Percentiles rank a stretch among this genome's conserved stretches.
These are phyloP conservation scores for Bombus sibiricus DNA, from an alignment of 1,140 invertebrate species.

Conservation along the genomic window DNA sequence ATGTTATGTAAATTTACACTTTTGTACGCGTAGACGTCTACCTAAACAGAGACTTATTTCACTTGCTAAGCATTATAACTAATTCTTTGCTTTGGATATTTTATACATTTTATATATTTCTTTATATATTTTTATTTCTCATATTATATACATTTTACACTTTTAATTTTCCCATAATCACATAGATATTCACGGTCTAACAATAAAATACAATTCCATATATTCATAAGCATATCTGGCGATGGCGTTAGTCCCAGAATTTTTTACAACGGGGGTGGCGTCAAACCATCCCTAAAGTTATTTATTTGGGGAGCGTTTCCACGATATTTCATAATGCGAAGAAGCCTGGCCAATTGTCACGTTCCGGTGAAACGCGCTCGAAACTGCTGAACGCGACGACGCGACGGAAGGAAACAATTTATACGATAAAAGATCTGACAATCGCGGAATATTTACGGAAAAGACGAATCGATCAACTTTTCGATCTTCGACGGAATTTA, in stretches of 20 bases:
- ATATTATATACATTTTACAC: too few species aligned
- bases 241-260: background rate
- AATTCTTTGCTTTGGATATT: too few species aligned
- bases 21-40: too few species aligned
- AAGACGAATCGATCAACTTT: background rate
- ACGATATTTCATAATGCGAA: background rate
- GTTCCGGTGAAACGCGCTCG: background rate
- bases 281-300: background rate
- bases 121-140: too few species aligned
- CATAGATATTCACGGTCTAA: background rate
- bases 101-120: too few species aligned
- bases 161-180: background rate
- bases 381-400: background rate
- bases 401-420: conserved; percentile 13
- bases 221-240: background rate
- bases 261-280: background rate
- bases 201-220: background rate
- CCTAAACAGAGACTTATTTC: too few species aligned
- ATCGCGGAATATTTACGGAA: background rate
- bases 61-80: too few species aligned
- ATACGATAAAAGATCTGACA: background rate
- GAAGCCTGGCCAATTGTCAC: background rate
- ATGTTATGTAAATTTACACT: too few species aligned
- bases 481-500: background rate
- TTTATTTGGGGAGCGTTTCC: background rate